Base-by-base conservation (phyloP, 2,797 vertebrate species). In the Siniperca scherzeri region DNA sequence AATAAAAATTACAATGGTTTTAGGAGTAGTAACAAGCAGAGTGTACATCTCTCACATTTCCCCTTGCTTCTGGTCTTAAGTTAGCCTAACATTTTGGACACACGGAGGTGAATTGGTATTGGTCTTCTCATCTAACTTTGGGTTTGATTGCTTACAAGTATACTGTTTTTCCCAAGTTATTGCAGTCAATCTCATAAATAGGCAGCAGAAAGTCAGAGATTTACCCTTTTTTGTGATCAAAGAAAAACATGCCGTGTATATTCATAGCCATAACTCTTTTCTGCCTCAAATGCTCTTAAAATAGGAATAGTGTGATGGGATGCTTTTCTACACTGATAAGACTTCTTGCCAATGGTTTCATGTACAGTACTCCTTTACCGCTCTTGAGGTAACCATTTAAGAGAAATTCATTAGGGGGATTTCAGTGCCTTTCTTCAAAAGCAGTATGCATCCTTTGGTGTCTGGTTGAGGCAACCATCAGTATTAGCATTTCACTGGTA, bases 381-480 rank as follows among this genome's bases (percentile, higher is more conserved):
- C 1, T 70, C 36, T 42, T 11, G 3, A 46, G 56, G 12, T 38
- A 53, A 59, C 67, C 19, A 27, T 72, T 60, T 25, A 73, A 69
- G 11, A 33, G 8, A 69, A 50, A 48, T 44, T n/a, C 19, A 30
- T 5, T 12, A 6, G 40, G 19, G 22, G 46, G 7, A 44, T 70
- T 59, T 65, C 36, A n/a, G 52, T 12, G 38, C 7, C 14, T 71
- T 30, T 8, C 60, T 70, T 25, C 7, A 56, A 33, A 57, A 42
- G 56, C 10, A 25, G 19, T 2, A 27, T 4, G 22, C 40, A 42
- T 57, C 36, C 42, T 76, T 48, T 56, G 46, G 48, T 42, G 36
- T 67, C 55, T 53, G 72, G 21, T 40, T 53, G 70, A 46, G 22
- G 13, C 36, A 72, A 56, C 17, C 33, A 52, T 44, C 53, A 75